Evolutionary conservation across 2,113 vertebrate genomes (phyloP).

Genomic region (Vombatus ursinus): DNA sequence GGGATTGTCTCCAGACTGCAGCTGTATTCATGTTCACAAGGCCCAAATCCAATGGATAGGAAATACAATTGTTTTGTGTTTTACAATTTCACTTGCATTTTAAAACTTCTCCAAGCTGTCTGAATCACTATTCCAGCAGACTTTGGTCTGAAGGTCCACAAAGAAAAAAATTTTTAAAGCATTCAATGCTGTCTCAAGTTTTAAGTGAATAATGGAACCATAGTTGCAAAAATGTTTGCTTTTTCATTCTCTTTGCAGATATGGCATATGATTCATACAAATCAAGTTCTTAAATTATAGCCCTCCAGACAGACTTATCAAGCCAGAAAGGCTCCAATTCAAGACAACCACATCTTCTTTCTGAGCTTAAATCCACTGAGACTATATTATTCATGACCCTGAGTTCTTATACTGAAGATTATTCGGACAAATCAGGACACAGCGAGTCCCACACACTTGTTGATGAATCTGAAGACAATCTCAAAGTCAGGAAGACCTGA

Average conservation of each 20-base stretch:
- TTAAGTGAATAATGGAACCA: conserved; percentile 72
- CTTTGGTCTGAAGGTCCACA: conserved; percentile 58
- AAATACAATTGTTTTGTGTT: background rate
- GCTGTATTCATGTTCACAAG: background rate
- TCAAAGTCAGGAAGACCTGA: background rate
- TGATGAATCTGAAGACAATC: background rate
- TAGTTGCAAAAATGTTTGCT: conserved; percentile 65
- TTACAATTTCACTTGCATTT: conserved; percentile 69
- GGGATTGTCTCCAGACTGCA: background rate
- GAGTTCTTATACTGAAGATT: background rate
- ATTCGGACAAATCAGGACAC: background rate
- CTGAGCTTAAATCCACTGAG: conserved; percentile 16
- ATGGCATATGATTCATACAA: conserved; percentile 49
- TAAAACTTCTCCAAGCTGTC: conserved; percentile 55
- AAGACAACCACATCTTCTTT: conserved; percentile 33
- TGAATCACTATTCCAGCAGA: conserved; percentile 56
- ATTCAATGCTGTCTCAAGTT: conserved; percentile 72
- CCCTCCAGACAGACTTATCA: conserved; percentile 49
- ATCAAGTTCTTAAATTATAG: conserved; percentile 66
- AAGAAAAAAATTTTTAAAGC: conserved; percentile 72
- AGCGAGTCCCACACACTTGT: background rate
- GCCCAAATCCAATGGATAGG: background rate
- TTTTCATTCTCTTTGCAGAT: conserved; percentile 63
- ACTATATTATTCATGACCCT: conserved; percentile 3
- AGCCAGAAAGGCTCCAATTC: conserved; percentile 9